A percentile compares a stretch with the other conserved stretches of the same genome.
These are phyloP conservation scores for Cylas formicarius DNA, from an alignment of 1,140 invertebrate genomes.

Conservation along the genomic window DNA sequence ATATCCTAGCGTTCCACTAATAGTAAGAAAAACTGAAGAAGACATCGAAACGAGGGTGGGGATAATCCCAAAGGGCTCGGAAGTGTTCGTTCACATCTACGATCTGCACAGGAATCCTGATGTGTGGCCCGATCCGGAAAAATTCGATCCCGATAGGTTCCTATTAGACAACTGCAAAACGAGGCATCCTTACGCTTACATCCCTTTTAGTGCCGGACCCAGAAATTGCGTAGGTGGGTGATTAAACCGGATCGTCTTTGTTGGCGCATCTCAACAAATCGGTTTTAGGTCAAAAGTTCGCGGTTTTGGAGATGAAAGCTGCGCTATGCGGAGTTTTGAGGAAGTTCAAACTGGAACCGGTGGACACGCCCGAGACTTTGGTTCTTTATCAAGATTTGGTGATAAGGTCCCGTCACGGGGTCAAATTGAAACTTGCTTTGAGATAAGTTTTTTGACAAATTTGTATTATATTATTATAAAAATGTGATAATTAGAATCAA, in stretches of 20 bases:
- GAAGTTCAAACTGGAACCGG: slow-evolving; percentile 49
- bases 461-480: no score
- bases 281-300: slow-evolving; percentile 66
- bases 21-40: slow-evolving; percentile 48
- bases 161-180: slow-evolving; percentile 45
- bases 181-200: slow-evolving; percentile 48
- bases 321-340: slow-evolving; percentile 60
- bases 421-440: slow-evolving; percentile 29
- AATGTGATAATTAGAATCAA: no score
- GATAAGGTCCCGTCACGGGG: slow-evolving; percentile 41
- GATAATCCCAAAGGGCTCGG: slow-evolving; percentile 16
- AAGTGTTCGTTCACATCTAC: slow-evolving; percentile 16
- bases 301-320: slow-evolving; percentile 67
- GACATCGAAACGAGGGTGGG: slow-evolving; percentile 40
- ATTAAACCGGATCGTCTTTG: neutral
- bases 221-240: slow-evolving; percentile 56
- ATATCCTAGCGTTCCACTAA: slow-evolving; percentile 61
- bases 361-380: slow-evolving; percentile 30
- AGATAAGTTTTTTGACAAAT: no score
- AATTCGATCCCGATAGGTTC: slow-evolving; percentile 65
- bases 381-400: slow-evolving; percentile 38
- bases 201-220: slow-evolving; percentile 60
- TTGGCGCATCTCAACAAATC: no score
- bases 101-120: slow-evolving; percentile 25
- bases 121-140: slow-evolving; percentile 55